Percentiles rank a stretch among this genome's conserved stretches.
Evolutionary conservation across 2,888 invertebrate genomes (phyloP).

Genomic region (Acleris laterana): DNA sequence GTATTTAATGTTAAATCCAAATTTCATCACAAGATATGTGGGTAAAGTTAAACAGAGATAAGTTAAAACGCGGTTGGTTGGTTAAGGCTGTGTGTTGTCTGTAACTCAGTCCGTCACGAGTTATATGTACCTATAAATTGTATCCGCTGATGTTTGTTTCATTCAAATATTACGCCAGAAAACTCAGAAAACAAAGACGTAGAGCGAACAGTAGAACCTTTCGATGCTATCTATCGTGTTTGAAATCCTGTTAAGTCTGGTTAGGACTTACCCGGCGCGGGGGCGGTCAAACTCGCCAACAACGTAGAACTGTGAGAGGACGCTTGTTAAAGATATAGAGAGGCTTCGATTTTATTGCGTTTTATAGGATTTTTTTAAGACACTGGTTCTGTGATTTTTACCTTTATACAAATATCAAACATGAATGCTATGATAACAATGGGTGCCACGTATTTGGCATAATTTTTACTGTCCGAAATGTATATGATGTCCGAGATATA

Average conservation of each 20-base stretch:
- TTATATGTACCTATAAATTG: too few relatives aligned
- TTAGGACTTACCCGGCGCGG: constrained; percentile 2
- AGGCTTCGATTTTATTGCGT: neutral
- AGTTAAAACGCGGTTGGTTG: too few relatives aligned
- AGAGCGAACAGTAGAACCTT: constrained; percentile 2
- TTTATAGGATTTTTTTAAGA: constrained; percentile 7
- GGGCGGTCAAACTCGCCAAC: constrained; percentile 15
- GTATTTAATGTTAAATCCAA: too few relatives aligned
- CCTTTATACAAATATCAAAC: constrained; percentile 7
- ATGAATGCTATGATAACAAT: neutral
- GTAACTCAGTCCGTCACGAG: too few relatives aligned
- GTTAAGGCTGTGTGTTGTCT: too few relatives aligned
- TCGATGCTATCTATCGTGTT: constrained; percentile 8
- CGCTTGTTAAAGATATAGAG: constrained; percentile 15
- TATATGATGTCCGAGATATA: too few relatives aligned
- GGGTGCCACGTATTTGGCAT: neutral
- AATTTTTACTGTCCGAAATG: neutral
- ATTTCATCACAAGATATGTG: too few relatives aligned
- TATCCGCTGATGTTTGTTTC: neutral
- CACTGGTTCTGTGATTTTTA: constrained; percentile 7
- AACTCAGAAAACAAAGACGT: neutral
- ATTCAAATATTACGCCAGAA: neutral
- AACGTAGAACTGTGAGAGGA: constrained; percentile 4
- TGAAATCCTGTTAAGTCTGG: constrained; percentile 18
- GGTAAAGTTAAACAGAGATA: too few relatives aligned